Evolutionary conservation across 30 jellyfish, hydroid and myxozoan species (phyloP).

Genomic region (Nemopilema nomurai): DNA sequence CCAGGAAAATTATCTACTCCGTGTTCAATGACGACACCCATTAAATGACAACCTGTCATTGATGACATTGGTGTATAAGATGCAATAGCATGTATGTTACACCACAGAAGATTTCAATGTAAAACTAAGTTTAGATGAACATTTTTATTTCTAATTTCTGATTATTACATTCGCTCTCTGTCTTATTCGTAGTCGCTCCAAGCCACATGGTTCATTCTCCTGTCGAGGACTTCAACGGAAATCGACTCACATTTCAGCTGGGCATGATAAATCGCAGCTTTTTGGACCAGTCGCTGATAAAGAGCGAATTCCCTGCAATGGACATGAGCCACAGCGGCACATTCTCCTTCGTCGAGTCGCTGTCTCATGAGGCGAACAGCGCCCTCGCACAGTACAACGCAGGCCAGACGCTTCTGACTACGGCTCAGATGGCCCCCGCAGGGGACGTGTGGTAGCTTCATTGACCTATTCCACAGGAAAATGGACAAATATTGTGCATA

Average conservation of each 20-base stretch:
- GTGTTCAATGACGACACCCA: too few relatives aligned
- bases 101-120: too few relatives aligned
- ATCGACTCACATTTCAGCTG: conserved; percentile 43
- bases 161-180: not conserved
- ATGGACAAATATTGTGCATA: not conserved
- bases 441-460: conserved; percentile 45
- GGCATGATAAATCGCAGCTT: conserved; percentile 46
- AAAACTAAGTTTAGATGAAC: too few relatives aligned
- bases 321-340: conserved; percentile 53
- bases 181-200: conserved; percentile 31
- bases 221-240: conserved; percentile 55
- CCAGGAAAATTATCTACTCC: too few relatives aligned
- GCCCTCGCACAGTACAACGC: conserved; percentile 35
- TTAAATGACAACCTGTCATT: too few relatives aligned
- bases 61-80: too few relatives aligned
- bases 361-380: conserved; percentile 25
- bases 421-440: conserved; percentile 33
- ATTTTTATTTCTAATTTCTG: too few relatives aligned
- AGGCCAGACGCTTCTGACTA: conserved; percentile 35
- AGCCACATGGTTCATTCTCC: conserved; percentile 34
- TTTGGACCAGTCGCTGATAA: conserved; percentile 58
- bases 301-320: conserved; percentile 48
- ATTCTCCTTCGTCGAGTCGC: conserved; percentile 67
- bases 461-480: not conserved
- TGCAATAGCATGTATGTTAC: too few relatives aligned